Conservation (phyloP, 2,888 invertebrate genomes). For the Tenthredo notha region DNA sequence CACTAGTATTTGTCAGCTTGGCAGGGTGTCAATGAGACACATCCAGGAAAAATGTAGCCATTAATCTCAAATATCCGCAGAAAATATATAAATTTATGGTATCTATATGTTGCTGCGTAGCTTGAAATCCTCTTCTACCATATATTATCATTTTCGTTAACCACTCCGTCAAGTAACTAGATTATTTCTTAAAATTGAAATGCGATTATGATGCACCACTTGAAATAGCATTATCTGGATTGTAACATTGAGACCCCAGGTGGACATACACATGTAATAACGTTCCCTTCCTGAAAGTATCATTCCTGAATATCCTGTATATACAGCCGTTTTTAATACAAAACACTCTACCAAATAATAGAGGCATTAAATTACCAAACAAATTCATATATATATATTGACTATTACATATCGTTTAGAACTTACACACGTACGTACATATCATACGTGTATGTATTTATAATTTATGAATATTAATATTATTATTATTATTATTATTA, state of each 20-base stretch:
- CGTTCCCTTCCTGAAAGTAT: neutral
- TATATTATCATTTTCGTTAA: neutral
- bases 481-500: conserved; percentile 40
- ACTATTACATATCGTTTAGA: neutral
- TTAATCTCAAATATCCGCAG: neutral
- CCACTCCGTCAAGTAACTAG: neutral
- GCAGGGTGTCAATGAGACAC: neutral
- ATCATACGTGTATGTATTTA: conserved; percentile 12
- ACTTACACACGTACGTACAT: conserved; percentile 3
- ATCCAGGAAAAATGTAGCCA: neutral
- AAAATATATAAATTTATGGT: neutral
- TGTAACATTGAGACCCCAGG: neutral
- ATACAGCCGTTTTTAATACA: neutral
- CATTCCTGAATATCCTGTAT: conserved; percentile 36
- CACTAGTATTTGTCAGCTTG: neutral
- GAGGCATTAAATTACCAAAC: conserved; percentile 35
- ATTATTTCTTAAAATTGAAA: neutral
- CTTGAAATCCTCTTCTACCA: neutral
- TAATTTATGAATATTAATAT: conserved; percentile 34
- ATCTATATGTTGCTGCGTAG: neutral
- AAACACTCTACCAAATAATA: conserved; percentile 41
- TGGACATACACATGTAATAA: neutral
- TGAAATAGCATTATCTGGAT: neutral
- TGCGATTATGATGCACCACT: neutral
- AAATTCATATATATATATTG: conserved; percentile 28